Evolutionary conservation across 2,888 invertebrate species (phyloP), one percentile per base, ranked within the genome.

Genomic region (Thymelicus lineola): DNA sequence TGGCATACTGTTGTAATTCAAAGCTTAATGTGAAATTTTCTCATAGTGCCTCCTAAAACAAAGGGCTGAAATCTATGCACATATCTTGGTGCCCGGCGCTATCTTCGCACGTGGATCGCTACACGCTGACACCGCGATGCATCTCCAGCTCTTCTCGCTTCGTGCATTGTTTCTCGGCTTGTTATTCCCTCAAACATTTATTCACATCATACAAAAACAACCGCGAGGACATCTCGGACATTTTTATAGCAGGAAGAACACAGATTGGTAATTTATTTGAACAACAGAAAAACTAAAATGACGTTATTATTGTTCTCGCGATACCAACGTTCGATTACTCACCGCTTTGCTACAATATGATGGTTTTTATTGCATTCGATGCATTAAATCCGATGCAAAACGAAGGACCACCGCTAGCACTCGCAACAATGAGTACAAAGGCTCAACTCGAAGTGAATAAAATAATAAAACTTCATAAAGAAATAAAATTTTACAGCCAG

Each of bases 91-190:
- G 74, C 76, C 72, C 79, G 28, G 45, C 69, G 38, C 48, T 89
- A 90, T 90, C 90, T 75, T 61, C 83, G 83, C 88, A 91, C 90
- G 90, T 89, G 89, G 87, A 91, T 91, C 90, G 74, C 75, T 59
- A 75, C 71, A 74, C 78, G 78, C 72, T 76, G 76, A 53, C 79
- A 80, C 77, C 75, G 82, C 80, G 80, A 85, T 83, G 78, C 77
- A 82, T 82, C 83, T 83, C 76, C 76, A 72, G 74, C 76, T 76
- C 77, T 74, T 79, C 77, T 77, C 66, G 72, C 72, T 73, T 70
- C 71, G 64, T 68, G 75, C 74, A 69, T 75, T 75, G 72, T 73
- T 75, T 70, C 63, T 66, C 36, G 62, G 70, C 77, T 78, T 79
- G 76, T 79, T 79, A 77, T 75, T 64, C 74, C 70, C 50, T 71